These are phyloP conservation scores for Limnothrissa miodon DNA, from an alignment of 2,113 vertebrate species.

Conservation along the genomic window DNA sequence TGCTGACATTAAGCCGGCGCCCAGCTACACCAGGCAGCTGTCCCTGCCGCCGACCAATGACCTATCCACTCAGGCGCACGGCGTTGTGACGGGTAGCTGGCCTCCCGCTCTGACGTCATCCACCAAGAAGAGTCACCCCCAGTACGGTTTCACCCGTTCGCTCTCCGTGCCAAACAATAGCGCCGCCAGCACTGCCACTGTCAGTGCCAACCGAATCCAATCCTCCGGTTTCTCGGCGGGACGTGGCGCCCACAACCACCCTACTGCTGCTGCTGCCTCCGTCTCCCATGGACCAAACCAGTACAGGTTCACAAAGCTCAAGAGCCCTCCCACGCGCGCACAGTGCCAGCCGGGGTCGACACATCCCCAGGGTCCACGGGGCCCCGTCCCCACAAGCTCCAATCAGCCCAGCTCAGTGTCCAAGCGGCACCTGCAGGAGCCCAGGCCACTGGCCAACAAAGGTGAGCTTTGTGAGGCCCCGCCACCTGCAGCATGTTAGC, in stretches of 20 bases:
- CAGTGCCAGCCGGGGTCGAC: constrained; percentile 35
- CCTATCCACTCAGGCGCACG: not conserved
- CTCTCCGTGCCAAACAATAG: constrained; percentile 29
- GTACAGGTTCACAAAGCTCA: constrained; percentile 66
- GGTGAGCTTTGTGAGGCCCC: constrained; percentile 66
- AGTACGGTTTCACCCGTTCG: constrained; percentile 8
- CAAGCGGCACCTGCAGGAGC: constrained; percentile 78
- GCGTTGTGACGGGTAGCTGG: not conserved
- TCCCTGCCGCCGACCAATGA: constrained; percentile 10
- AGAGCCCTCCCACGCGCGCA: constrained; percentile 41
- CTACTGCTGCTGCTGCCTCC: constrained; percentile 38
- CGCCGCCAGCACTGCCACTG: not conserved
- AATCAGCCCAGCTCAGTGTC: constrained; percentile 65
- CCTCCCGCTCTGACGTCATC: not conserved
- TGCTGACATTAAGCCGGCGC: not conserved
- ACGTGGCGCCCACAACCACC: not conserved
- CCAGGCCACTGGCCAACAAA: constrained; percentile 68
- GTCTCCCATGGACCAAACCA: constrained; percentile 29
- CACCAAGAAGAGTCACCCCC: not conserved
- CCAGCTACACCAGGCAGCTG: constrained; percentile 1
- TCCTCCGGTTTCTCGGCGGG: not conserved
- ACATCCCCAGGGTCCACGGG: constrained; percentile 34
- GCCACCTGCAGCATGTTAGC: constrained; percentile 29
- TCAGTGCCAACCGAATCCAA: not conserved
- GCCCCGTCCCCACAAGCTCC: constrained; percentile 39